phyloP scores from a whole-genome alignment of 2,888 invertebrate species.

The Stenichneumon culpator region DNA sequence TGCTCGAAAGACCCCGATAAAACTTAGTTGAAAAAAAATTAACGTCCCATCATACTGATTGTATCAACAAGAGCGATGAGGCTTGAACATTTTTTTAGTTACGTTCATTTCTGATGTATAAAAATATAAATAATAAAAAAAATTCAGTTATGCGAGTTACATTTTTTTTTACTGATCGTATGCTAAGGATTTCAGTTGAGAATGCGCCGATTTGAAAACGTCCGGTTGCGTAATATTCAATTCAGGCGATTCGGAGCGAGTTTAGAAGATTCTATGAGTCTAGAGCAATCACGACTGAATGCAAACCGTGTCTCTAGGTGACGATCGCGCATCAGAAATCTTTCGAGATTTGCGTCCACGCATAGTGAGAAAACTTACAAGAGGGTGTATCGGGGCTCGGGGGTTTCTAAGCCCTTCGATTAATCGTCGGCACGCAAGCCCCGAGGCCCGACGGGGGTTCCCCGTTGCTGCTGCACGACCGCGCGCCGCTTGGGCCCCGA shows the following conservation, averaged over 20 bases:
- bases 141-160: not conserved
- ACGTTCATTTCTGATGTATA: not conserved
- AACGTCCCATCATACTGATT: not conserved
- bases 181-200: not conserved
- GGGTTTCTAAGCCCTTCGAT: conserved; percentile 69
- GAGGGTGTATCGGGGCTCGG: conserved; percentile 17
- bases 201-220: not conserved
- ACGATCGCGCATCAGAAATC: not conserved
- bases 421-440: conserved; percentile 74
- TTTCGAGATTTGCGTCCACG: not conserved
- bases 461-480: conserved; percentile 65
- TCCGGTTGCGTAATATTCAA: not conserved
- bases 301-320: not conserved
- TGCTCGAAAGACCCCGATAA: too few species aligned
- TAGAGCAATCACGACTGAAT: not conserved
- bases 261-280: not conserved
- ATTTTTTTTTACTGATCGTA: not conserved
- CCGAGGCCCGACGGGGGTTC: conserved; percentile 74
- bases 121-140: not conserved
- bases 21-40: too few species aligned
- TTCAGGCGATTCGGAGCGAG: too few species aligned
- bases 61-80: not conserved
- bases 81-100: not conserved
- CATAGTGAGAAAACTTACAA: conserved; percentile 2
- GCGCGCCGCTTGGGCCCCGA: conserved; percentile 50